Evolutionary conservation across 2,797 vertebrate species (phyloP), one percentile per base, ranked within the genome.

Genomic region (Myripristis murdjan): DNA sequence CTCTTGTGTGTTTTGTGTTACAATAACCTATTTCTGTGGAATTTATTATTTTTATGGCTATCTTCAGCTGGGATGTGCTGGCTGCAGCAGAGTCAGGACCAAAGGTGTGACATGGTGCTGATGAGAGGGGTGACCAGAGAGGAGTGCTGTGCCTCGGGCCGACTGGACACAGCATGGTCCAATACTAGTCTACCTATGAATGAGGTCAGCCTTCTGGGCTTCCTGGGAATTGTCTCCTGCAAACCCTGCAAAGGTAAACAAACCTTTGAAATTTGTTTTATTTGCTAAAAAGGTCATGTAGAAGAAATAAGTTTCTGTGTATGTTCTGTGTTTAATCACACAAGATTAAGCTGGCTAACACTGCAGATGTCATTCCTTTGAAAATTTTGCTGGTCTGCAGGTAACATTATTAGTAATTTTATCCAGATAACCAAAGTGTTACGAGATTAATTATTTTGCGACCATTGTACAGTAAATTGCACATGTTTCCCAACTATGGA

Each of bases 231-330:
- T 0, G 96, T 98, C 51, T 96, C 95, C 78, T 99, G 98, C 85
- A 96, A 96, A 74, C 97, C 97, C 11, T 99, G 98, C 94, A 97
- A 96, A 98, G 97, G 97, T 99, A 93, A 91, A 87, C 52, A 75
- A 48, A 62, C 12, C 12, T 7, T 73, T 51, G 31, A 55, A 41
- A 16, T 26, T 16, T 35, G 28, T 22, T 65, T 3, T 64, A 58
- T 53, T 49, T 64, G n/a, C 39, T 14, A 61, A 63, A n/a, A 12
- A 60, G 4, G 2, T 22, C n/a, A 18, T 12, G 12, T 16, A 18
- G 5, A 55, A 49, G 44, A 9, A 46, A 53, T 55, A 3, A 4
- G 7, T 69, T 23, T 33, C 37, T 14, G 6, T 23, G 18, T 14
- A n/a, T n/a, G n/a, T n/a, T n/a, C n/a, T n/a, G n/a, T n/a, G n/a